phyloP scores from a whole-genome alignment of 2,113 vertebrate species.

The Odontophorus gujanensis region DNA sequence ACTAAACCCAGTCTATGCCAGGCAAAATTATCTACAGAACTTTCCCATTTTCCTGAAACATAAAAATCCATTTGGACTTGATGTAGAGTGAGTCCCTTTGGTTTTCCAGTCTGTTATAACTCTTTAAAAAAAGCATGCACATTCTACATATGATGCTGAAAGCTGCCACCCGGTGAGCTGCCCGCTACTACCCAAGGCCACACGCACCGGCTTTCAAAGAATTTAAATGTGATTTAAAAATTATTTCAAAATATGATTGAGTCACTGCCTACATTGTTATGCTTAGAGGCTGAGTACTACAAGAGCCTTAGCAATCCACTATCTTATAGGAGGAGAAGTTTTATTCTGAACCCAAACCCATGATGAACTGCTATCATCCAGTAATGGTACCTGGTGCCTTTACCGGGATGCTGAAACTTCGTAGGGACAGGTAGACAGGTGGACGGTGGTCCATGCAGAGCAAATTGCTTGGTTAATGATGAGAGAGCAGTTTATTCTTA shows the following conservation, averaged over 20 bases:
- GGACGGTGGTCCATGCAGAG: background rate
- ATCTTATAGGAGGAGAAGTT: background rate
- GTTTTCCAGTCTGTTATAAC: conserved; percentile 41
- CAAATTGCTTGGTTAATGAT: background rate
- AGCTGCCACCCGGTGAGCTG: background rate
- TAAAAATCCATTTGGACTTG: conserved; percentile 15
- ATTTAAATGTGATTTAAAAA: conserved; percentile 6
- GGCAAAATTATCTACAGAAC: background rate
- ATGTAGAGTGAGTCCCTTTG: background rate
- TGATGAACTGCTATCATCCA: background rate
- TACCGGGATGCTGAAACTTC: background rate
- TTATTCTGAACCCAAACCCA: background rate
- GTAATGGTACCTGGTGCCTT: background rate
- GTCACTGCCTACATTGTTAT: fast-evolving
- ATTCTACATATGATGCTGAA: background rate
- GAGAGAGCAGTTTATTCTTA: background rate
- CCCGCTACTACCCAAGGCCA: conserved; percentile 12
- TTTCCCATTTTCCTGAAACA: conserved; percentile 28
- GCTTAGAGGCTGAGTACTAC: background rate
- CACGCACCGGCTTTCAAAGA: background rate
- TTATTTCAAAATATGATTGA: background rate
- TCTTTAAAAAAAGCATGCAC: background rate
- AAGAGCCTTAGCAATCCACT: background rate
- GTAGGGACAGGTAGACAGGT: background rate
- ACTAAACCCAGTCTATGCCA: conserved; percentile 22